Conservation (phyloP, 1,140 invertebrate genomes). For the Vanessa tameamea region DNA sequence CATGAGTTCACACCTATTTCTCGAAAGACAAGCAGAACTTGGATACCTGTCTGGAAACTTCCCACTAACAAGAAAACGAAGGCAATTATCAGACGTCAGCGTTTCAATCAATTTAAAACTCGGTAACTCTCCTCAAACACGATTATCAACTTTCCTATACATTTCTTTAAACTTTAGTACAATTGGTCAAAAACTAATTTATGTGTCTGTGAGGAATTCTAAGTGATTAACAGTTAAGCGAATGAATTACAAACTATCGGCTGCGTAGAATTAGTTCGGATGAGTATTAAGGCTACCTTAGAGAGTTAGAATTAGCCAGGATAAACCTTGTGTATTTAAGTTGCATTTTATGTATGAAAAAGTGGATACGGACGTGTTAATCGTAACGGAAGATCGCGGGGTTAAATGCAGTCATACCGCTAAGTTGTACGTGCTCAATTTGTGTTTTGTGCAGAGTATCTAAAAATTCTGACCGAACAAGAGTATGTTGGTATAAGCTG, state of each 20-base stretch:
- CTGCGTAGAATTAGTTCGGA: too few relatives aligned
- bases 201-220: not conserved
- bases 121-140: slow-evolving; percentile 50
- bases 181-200: not conserved
- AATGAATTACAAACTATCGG: too few relatives aligned
- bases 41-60: slow-evolving; percentile 54
- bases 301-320: too few relatives aligned
- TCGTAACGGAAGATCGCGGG: too few relatives aligned
- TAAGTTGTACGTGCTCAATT: too few relatives aligned
- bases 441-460: too few relatives aligned
- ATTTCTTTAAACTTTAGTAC: slow-evolving; percentile 27
- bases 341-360: too few relatives aligned
- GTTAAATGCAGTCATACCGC: too few relatives aligned
- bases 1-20: slow-evolving; percentile 18
- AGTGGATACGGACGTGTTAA: too few relatives aligned
- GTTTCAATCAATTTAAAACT: slow-evolving; percentile 73
- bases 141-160: slow-evolving; percentile 29
- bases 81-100: slow-evolving; percentile 68
- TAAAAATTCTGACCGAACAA: too few relatives aligned
- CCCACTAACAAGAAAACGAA: slow-evolving; percentile 67
- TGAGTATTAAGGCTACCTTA: too few relatives aligned
- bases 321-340: not conserved
- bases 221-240: not conserved
- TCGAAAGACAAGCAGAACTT: slow-evolving; percentile 46
- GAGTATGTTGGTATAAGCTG: too few relatives aligned